Base-by-base conservation (phyloP, 2,888 invertebrate species). In the Eudasyphora cyanicolor region DNA sequence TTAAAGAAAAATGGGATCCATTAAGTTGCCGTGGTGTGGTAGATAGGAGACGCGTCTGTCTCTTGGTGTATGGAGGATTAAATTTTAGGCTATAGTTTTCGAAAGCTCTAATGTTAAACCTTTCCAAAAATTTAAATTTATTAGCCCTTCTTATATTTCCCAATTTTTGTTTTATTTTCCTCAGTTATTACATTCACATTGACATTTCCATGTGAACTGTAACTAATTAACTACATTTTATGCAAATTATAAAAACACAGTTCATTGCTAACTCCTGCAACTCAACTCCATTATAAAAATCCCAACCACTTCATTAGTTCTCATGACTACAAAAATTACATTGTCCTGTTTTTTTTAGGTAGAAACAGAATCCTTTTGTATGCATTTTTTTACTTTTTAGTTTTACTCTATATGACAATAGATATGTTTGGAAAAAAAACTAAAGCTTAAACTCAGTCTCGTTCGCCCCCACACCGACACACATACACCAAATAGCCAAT, bases 221-320 rank as follows among this genome's bases (percentile, higher is more conserved):
- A 64, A 64, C 64, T 78, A 73, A 78, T 78, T 78, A 78, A 67
- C 62, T 42, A 73, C 62, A 54, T 73, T 78, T 71, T 73, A 51
- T 64, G 14, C 21, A 57, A 49, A 24, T 57, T 54, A 51, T 51
- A 64, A 67, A 14, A 57, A 17, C 57, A 19, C 19, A 75, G 29
- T 19, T 32, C 45, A n/a, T 12, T 8, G 14, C 49, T 62, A n/a
- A n/a, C 32, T 60, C 27, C 21, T 14, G 21, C 35, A 45, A 57
- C 67, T 29, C 57, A 17, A 27, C 12, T 10, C 0, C 6, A 29
- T 6, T 27, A n/a, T n/a, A n/a, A n/a, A n/a, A 42, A 17, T 45
- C 2, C 45, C n/a, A 5, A 45, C 45, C 45, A 62, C 35, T 71
- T 60, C 51, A 38, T 60, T 42, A 17, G 32, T 57, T 51, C 12